These are phyloP conservation scores for Drosophila ercepeae DNA, from an alignment of 1,140 invertebrate genomes.

Conservation along the genomic window DNA sequence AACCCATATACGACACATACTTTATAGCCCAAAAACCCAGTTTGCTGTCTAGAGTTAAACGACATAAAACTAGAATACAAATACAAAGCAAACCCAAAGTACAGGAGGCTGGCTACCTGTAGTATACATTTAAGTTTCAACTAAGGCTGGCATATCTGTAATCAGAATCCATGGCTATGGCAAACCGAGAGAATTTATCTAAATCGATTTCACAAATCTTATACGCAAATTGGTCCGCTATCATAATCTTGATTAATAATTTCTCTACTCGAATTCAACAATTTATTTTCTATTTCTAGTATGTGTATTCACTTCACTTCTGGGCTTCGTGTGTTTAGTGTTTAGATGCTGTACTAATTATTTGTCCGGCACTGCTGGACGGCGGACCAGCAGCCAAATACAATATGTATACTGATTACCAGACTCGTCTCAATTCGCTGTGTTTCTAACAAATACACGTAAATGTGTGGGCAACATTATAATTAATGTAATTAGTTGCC, in stretches of 20 bases:
- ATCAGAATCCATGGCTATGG: constrained; percentile 51
- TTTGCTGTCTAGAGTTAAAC: constrained; percentile 59
- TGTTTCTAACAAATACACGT: constrained; percentile 32
- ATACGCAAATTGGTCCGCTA: constrained; percentile 83
- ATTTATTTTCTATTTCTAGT: constrained; percentile 60
- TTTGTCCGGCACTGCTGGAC: constrained; percentile 21
- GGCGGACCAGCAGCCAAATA: constrained; percentile 23
- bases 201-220: constrained; percentile 80
- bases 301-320: constrained; percentile 37
- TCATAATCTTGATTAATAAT: constrained; percentile 81
- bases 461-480: constrained; percentile 53
- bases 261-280: constrained; percentile 79
- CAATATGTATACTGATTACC: constrained; percentile 5
- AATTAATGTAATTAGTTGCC: constrained; percentile 59
- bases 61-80: constrained; percentile 68
- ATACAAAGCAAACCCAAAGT: constrained; percentile 61
- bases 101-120: constrained; percentile 31
- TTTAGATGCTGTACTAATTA: constrained; percentile 30
- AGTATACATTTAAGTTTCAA: constrained; percentile 33
- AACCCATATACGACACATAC: constrained; percentile 53
- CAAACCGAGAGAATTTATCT: constrained; percentile 73
- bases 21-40: constrained; percentile 51
- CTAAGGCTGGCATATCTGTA: constrained; percentile 55
- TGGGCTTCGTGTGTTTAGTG: constrained; percentile 6
- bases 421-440: constrained; percentile 10